These are phyloP conservation scores for Podiceps cristatus DNA, from an alignment of 2,113 vertebrate species.

Conservation along the genomic window DNA sequence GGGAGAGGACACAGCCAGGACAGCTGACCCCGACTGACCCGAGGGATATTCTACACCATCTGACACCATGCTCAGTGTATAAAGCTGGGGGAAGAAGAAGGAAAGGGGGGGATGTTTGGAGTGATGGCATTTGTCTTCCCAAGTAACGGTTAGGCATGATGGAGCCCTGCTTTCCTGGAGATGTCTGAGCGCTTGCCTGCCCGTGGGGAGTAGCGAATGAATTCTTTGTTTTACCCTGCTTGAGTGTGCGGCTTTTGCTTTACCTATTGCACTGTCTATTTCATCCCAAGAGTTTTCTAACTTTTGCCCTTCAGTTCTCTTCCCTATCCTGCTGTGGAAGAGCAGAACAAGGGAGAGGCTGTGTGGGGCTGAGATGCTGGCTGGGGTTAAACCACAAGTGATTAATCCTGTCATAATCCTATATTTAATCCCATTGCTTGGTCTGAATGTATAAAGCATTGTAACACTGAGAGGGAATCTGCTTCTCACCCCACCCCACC, in stretches of 20 bases:
- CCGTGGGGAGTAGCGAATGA: fast-evolving
- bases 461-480: background rate
- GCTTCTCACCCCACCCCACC: no score
- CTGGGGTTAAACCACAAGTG: background rate
- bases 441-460: background rate
- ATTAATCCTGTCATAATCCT: background rate
- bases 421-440: background rate
- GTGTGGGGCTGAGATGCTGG: background rate
- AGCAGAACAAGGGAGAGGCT: background rate
- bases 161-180: background rate
- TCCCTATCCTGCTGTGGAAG: background rate
- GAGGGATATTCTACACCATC: background rate
- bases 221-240: background rate
- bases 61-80: background rate
- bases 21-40: fast-evolving
- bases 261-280: background rate
- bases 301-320: background rate
- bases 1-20: background rate
- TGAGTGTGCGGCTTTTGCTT: background rate
- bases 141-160: fast-evolving
- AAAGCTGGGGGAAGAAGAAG: background rate
- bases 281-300: background rate
- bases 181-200: background rate
- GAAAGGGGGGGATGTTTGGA: background rate
- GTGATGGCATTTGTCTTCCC: background rate